These are phyloP conservation scores for Mythimna lalbum DNA, from an alignment of 2,888 invertebrate species.

Conservation along the genomic window DNA sequence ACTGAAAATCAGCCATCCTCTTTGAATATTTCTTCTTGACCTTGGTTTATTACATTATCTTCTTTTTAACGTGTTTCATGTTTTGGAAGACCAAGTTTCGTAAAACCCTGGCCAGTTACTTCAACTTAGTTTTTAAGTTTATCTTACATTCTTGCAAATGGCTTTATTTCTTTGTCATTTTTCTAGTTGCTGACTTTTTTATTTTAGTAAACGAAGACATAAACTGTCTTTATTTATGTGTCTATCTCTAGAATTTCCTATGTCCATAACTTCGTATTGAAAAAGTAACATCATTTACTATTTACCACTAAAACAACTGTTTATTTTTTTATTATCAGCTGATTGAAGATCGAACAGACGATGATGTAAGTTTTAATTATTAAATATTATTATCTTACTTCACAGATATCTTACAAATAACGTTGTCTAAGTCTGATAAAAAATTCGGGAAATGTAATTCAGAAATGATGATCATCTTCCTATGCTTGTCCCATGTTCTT, in stretches of 20 bases:
- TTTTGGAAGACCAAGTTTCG: neutral
- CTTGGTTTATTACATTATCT: neutral
- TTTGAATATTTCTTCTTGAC: neutral
- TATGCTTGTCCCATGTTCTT: too few relatives aligned
- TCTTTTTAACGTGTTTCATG: neutral
- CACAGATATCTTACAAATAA: neutral
- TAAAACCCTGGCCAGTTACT: neutral
- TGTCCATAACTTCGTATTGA: neutral
- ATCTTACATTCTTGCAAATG: neutral
- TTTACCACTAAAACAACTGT: neutral
- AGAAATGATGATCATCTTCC: too few relatives aligned
- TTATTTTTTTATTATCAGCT: conserved; percentile 21
- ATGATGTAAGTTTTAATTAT: conserved; percentile 37
- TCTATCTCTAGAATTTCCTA: neutral
- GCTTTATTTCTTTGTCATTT: neutral
- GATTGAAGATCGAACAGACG: conserved; percentile 34
- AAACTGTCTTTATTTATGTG: conserved; percentile 6
- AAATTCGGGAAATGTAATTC: too few relatives aligned
- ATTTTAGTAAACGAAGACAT: neutral
- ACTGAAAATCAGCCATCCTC: neutral
- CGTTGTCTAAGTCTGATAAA: too few relatives aligned
- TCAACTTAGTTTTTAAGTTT: neutral
- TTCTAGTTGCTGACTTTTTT: neutral
- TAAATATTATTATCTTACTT: neutral
- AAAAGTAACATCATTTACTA: neutral